Evolutionary conservation across 2,797 vertebrate species (phyloP).

Genomic region (Spinus pinus): DNA sequence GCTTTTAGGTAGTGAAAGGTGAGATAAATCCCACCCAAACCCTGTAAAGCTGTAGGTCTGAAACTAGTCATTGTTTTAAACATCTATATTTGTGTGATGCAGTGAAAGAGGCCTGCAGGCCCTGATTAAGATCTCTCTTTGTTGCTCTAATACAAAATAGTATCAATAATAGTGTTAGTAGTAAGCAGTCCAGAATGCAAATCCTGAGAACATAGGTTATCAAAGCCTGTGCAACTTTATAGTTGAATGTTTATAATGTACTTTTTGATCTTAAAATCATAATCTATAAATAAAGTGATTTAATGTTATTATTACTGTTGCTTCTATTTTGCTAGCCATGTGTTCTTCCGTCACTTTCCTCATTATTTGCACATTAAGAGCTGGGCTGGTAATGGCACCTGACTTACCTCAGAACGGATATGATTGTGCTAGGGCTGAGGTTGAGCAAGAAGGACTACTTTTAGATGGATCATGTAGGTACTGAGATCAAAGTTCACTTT

Average conservation of each 20-base stretch:
- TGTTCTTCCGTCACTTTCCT: neutral
- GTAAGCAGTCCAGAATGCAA: slow-evolving; percentile 12
- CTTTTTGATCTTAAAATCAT: slow-evolving; percentile 5
- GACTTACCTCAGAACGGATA: neutral
- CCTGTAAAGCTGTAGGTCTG: neutral
- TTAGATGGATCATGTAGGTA: neutral
- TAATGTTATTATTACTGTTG: neutral
- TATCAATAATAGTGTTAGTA: slow-evolving; percentile 5
- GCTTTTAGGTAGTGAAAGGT: neutral
- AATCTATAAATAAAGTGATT: neutral
- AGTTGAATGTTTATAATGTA: neutral
- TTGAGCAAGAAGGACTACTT: neutral
- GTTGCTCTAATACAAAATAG: neutral
- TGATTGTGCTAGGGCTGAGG: neutral
- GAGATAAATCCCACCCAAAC: neutral
- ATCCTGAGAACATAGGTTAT: neutral
- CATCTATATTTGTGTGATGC: neutral
- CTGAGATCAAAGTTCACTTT: neutral
- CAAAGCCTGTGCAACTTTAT: neutral
- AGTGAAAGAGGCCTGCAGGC: neutral
- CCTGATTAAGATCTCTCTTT: neutral
- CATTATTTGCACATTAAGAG: neutral
- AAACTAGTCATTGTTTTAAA: neutral
- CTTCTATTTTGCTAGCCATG: neutral
- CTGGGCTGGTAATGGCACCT: neutral